Evolutionary conservation across 2,113 vertebrate species (phyloP).

Genomic region (Semicossyphus pulcher): DNA sequence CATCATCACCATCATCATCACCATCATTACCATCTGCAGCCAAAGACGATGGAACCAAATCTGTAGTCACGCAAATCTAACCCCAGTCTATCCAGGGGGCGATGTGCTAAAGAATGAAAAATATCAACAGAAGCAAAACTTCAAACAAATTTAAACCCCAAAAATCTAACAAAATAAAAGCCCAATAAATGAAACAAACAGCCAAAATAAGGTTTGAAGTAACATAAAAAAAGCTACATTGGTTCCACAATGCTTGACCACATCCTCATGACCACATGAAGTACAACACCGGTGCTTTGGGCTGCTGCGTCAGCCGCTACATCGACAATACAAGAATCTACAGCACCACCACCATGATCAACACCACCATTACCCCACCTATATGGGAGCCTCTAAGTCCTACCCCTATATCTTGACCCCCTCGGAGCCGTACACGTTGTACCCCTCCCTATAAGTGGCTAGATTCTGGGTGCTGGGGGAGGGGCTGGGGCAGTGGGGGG

Average conservation of each 20-base stretch:
- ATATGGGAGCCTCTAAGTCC: slow-evolving; percentile 95
- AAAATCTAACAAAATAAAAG: slow-evolving; percentile 19
- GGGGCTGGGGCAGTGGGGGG: slow-evolving; percentile 91
- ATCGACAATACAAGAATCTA: slow-evolving; percentile 75
- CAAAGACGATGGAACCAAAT: slow-evolving; percentile 91
- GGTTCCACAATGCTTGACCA: slow-evolving; percentile 82
- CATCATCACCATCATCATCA: slow-evolving; percentile 26
- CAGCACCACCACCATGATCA: slow-evolving; percentile 82
- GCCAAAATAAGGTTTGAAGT: slow-evolving; percentile 54
- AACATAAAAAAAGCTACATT: slow-evolving; percentile 52
- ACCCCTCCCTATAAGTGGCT: slow-evolving; percentile 99
- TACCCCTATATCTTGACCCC: slow-evolving; percentile 99
- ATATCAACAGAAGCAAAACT: slow-evolving; percentile 47
- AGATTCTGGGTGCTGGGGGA: slow-evolving; percentile 99
- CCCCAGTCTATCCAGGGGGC: slow-evolving; percentile 84
- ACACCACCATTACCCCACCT: slow-evolving; percentile 90
- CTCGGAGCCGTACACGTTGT: slow-evolving; percentile 99
- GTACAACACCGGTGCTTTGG: slow-evolving; percentile 54
- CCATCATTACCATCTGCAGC: slow-evolving; percentile 89
- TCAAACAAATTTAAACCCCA: slow-evolving; percentile 71
- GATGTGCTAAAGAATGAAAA: slow-evolving; percentile 72
- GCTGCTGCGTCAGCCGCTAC: slow-evolving; percentile 63
- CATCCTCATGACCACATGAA: slow-evolving; percentile 80
- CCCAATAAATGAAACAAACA: slow-evolving; percentile 41
- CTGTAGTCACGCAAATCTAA: slow-evolving; percentile 81